Conservation (phyloP, 2,888 invertebrate species). For the Sinhomidia bicolor region DNA sequence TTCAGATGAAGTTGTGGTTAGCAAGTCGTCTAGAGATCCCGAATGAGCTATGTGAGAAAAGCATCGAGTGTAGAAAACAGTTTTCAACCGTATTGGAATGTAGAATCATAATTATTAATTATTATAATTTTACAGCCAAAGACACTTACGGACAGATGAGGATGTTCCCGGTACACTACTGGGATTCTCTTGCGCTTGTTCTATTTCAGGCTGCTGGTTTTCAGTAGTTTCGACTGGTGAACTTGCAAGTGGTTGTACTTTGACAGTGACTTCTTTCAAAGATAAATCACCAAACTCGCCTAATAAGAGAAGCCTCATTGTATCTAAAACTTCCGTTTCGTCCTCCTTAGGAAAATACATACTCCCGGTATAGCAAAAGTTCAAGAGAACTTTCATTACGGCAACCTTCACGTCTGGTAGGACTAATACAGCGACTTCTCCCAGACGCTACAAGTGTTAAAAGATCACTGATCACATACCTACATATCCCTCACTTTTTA, state of each 20-base stretch:
- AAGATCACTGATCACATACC: no score
- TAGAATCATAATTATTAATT: no score
- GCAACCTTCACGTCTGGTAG: slow-evolving; percentile 74
- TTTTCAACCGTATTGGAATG: no score
- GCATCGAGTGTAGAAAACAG: no score
- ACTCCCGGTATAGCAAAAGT: slow-evolving; percentile 76
- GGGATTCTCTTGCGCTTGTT: neutral
- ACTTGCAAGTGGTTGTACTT: slow-evolving; percentile 10
- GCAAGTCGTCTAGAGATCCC: neutral
- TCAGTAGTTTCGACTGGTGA: slow-evolving; percentile 15
- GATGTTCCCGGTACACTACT: neutral
- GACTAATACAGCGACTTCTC: slow-evolving; percentile 74
- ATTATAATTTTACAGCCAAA: no score
- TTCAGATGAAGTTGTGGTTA: neutral
- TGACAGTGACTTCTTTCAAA: slow-evolving; percentile 30
- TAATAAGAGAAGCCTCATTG: slow-evolving; percentile 71
- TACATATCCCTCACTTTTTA: no score
- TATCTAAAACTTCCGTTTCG: slow-evolving; percentile 70
- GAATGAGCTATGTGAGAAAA: no score
- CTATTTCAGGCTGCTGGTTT: neutral
- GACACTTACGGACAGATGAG: neutral
- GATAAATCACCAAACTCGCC: slow-evolving; percentile 65
- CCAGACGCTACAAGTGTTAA: slow-evolving; percentile 64
- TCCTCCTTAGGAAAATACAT: slow-evolving; percentile 68
- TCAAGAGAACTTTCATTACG: slow-evolving; percentile 73